These are phyloP conservation scores for Leucoraja erinaceus DNA, from an alignment of 2,113 vertebrate species.

Conservation along the genomic window DNA sequence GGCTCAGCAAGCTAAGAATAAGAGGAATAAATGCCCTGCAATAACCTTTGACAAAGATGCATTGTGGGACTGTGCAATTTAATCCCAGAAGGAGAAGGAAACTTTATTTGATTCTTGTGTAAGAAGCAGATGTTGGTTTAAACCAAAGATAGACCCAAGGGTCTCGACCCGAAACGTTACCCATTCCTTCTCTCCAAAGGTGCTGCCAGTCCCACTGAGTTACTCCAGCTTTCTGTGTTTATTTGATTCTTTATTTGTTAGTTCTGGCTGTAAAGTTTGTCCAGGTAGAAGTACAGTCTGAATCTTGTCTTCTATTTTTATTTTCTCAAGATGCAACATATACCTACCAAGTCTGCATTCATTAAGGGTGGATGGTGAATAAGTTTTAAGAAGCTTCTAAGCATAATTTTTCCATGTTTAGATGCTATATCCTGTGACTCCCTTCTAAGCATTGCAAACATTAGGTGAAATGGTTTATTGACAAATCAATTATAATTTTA, in stretches of 20 bases:
- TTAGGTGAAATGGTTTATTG: too few species aligned
- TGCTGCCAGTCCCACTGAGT: too few species aligned
- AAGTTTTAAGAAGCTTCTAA: neutral
- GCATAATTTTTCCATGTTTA: neutral
- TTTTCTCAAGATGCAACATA: neutral
- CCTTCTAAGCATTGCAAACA: neutral
- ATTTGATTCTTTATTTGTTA: neutral
- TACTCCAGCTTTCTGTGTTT: too few species aligned
- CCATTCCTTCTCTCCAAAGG: too few species aligned
- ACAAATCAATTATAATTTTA: too few species aligned
- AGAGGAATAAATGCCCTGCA: constrained; percentile 11
- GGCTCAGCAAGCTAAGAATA: constrained; percentile 12
- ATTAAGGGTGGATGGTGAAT: neutral
- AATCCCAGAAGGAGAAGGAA: neutral
- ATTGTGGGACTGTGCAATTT: neutral
- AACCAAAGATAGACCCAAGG: too few species aligned
- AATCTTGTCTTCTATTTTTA: neutral
- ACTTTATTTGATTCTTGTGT: neutral
- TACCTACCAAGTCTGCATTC: neutral
- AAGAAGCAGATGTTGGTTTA: too few species aligned
- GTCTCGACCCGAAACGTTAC: too few species aligned
- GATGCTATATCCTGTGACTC: neutral
- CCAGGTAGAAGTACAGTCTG: neutral
- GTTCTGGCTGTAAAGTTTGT: neutral
- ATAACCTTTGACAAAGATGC: constrained; percentile 23